Conservation (phyloP, 1,140 invertebrate genomes). For the Drosophila parvula region DNA sequence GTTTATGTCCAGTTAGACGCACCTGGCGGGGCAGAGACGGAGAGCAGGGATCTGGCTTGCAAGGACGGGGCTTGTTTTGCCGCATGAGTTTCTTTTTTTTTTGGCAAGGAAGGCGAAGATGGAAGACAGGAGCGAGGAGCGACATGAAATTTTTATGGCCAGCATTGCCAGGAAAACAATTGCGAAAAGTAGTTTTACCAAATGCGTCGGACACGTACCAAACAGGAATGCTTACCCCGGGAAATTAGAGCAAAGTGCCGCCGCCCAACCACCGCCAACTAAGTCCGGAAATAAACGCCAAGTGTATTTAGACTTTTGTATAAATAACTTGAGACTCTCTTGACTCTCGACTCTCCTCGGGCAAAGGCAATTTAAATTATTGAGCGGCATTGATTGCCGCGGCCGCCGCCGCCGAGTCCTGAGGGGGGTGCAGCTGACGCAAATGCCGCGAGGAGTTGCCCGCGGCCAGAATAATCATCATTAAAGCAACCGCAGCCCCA, state of each 20-base stretch:
- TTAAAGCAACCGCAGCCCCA: conserved; percentile 75
- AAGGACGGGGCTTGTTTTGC: conserved; percentile 59
- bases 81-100: conserved; percentile 39
- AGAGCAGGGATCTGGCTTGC: too few relatives aligned
- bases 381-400: conserved; percentile 70
- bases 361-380: conserved; percentile 70
- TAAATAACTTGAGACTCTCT: conserved; percentile 48
- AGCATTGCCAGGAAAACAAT: conserved; percentile 77
- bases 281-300: conserved; percentile 45
- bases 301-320: conserved; percentile 51
- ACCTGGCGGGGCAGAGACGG: conserved; percentile 40
- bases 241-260: conserved; percentile 70
- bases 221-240: conserved; percentile 68
- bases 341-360: conserved; percentile 4
- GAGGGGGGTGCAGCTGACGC: conserved; percentile 48
- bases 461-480: conserved; percentile 70
- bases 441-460: conserved; percentile 51
- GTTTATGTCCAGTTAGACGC: conserved; percentile 80
- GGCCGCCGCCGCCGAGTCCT: background rate
- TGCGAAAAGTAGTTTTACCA: conserved; percentile 79
- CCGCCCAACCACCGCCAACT: background rate
- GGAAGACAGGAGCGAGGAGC: conserved; percentile 2
- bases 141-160: conserved; percentile 63
- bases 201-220: conserved; percentile 60
- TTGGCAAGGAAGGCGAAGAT: conserved; percentile 47